Conservation (phyloP, 30 jellyfish, hydroid and myxozoan genomes). For the Morbakka virulenta region DNA sequence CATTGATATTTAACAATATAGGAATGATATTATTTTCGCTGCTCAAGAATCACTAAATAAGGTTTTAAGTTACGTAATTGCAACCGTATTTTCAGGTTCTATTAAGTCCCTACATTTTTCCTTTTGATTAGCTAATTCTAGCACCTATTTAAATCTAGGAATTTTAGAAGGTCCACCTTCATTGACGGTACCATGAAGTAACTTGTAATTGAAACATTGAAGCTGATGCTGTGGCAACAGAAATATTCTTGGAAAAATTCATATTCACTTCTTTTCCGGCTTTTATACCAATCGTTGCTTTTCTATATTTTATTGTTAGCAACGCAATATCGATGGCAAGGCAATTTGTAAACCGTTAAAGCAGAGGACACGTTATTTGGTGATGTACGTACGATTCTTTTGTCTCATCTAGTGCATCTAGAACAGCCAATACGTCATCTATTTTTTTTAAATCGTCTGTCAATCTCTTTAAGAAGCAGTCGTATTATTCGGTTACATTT, state of each 20-base stretch:
- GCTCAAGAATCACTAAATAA: no score
- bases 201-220: no score
- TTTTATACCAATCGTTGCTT: not conserved
- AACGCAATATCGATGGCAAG: not conserved
- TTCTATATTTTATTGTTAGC: not conserved
- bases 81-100: no score
- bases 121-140: no score
- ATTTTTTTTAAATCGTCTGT: not conserved
- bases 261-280: not conserved
- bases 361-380: not conserved
- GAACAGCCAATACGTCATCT: not conserved
- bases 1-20: no score
- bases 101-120: no score
- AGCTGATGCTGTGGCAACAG: no score
- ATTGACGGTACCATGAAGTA: no score
- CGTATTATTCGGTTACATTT: not conserved
- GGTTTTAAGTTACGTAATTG: no score
- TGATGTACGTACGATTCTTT: not conserved
- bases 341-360: not conserved
- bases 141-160: no score
- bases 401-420: not conserved
- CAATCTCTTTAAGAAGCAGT: not conserved
- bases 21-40: no score
- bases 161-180: no score
- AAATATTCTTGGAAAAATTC: not conserved